These are phyloP conservation scores for Cyanistes caeruleus DNA, from an alignment of 2,113 vertebrate genomes.

Conservation along the genomic window DNA sequence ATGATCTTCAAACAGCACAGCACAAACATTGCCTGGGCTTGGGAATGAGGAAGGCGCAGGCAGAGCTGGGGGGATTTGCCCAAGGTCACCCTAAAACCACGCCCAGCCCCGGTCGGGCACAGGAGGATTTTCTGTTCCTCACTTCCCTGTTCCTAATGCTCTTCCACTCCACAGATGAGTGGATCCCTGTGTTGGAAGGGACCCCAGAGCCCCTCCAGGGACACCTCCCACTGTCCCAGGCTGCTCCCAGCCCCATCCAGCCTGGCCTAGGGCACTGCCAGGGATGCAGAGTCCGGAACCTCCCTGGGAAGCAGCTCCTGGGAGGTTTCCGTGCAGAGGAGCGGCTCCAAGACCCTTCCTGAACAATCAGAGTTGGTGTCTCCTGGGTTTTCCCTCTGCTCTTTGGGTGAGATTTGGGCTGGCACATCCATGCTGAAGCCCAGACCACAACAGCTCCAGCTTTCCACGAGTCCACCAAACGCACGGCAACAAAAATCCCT, in stretches of 20 bases:
- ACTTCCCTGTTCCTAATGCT: not conserved
- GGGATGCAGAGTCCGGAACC: not conserved
- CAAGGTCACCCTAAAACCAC: not conserved
- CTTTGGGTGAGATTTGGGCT: too few relatives aligned
- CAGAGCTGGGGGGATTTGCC: not conserved
- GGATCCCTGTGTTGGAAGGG: not conserved
- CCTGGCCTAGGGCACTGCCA: not conserved
- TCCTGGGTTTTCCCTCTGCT: not conserved
- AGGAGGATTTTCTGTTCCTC: not conserved
- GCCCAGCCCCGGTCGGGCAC: not conserved
- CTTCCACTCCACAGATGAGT: fast-evolving
- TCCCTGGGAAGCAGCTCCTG: fast-evolving
- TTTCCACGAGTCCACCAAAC: fast-evolving
- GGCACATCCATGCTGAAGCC: fast-evolving
- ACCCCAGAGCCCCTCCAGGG: not conserved
- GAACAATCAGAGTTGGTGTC: fast-evolving
- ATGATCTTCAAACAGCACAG: not conserved
- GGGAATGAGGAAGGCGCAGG: not conserved
- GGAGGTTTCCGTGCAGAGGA: not conserved
- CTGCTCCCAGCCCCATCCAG: not conserved
- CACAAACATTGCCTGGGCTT: fast-evolving
- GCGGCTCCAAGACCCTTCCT: not conserved
- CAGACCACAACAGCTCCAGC: not conserved
- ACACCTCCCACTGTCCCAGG: not conserved
- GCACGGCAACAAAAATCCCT: not conserved